Base-by-base conservation (phyloP, 2,888 invertebrate species). In the Drosophila testacea region DNA sequence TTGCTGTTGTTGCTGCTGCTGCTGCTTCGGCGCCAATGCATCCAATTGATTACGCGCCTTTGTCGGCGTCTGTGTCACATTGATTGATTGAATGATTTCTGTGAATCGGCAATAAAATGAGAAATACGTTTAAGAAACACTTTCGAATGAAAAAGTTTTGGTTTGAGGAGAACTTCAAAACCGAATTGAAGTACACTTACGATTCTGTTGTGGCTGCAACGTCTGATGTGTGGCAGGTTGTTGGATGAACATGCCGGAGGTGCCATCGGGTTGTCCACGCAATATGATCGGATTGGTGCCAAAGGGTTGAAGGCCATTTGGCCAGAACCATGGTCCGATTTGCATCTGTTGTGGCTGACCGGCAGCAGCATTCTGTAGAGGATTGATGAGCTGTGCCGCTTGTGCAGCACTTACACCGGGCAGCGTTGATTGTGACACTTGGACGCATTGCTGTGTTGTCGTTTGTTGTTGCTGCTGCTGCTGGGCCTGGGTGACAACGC, bases 261-360 rank as follows among this genome's bases (percentile, higher is more conserved):
- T 93, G 6, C 94, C 94, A 90, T 97, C 97, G 1, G 95, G 95
- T 90, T 96, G 97, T 0, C 96, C 94, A 22, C 96, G 96, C 42
- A 97, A 93, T 46, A 92, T 91, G 77, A 97, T 97, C 6, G 96
- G 96, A 93, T 96, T 97, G 13, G 95, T 96, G 0, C 96, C 94
- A 1, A 96, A 93, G 0, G 96, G 95, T 81, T 95, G 96, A 28
- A 96, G 91, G 0, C 96, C 95, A 11, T 95, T 95, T 0, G 93
- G 92, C 96, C 97, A 97, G 52, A 95, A 94, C 97, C 97, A 97
- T 1, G 96, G 95, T 0, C 95, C 94, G 4, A 97, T 96, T 92
- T 97, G 97, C 95, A 97, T 96, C 68, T 94, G 94, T 83, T 95
- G 95, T 4, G 89, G 79, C 7, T 95, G 94, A 0, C 90, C 89